phyloP scores from a whole-genome alignment of 2,113 vertebrate species.

The Raja brachyura region DNA sequence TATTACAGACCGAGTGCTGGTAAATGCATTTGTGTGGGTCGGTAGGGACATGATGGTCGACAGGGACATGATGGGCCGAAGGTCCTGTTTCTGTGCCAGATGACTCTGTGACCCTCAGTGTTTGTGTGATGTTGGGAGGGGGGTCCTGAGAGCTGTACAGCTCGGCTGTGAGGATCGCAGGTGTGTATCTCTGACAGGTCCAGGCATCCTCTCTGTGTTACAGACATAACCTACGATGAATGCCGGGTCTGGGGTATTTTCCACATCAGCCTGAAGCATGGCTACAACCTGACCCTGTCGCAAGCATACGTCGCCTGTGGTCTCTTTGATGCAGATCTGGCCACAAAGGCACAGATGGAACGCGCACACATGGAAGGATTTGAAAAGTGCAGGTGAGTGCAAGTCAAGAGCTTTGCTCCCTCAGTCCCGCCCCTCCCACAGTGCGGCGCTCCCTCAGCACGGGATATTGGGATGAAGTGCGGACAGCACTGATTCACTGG shows the following conservation, averaged over 20 bases:
- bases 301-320: constrained; percentile 63
- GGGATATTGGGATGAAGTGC: neutral
- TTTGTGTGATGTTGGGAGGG: too few relatives aligned
- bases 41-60: too few relatives aligned
- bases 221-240: constrained; percentile 49
- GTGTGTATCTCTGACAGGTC: too few relatives aligned
- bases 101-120: too few relatives aligned
- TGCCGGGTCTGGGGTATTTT: constrained; percentile 67
- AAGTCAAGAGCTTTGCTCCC: neutral
- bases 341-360: constrained; percentile 63
- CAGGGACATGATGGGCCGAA: too few relatives aligned
- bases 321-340: constrained; percentile 58
- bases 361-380: constrained; percentile 60
- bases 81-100: too few relatives aligned
- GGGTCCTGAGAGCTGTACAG: too few relatives aligned
- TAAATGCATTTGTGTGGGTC: too few relatives aligned
- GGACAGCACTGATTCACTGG: too few relatives aligned
- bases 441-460: neutral
- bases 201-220: constrained; percentile 45
- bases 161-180: too few relatives aligned
- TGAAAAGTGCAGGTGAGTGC: constrained; percentile 78
- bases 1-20: too few relatives aligned
- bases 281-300: constrained; percentile 56
- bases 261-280: constrained; percentile 48
- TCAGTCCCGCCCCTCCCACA: neutral